Conservation (phyloP, 2,888 invertebrate genomes). For the Drosophila acutilabella region DNA sequence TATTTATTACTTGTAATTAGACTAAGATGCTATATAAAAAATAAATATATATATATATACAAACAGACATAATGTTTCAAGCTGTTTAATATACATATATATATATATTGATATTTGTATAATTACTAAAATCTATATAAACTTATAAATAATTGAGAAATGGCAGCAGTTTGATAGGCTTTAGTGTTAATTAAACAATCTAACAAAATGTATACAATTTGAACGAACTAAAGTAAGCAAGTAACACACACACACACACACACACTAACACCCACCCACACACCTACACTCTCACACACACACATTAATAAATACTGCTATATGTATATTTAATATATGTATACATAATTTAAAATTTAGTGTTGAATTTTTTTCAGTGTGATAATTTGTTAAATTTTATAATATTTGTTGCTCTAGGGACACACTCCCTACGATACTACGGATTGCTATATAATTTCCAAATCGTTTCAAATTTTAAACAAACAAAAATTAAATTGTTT, state of each 20-base stretch:
- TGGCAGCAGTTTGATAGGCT: conserved; percentile 63
- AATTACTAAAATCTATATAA: conserved; percentile 29
- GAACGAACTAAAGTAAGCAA: conserved; percentile 54
- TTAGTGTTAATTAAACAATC: conserved; percentile 45
- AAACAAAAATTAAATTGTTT: too few species aligned
- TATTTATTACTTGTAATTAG: conserved; percentile 72
- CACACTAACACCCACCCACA: conserved; percentile 1
- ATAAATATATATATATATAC: conserved; percentile 7
- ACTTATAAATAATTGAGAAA: conserved; percentile 15
- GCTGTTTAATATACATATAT: conserved; percentile 55
- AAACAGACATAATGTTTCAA: conserved; percentile 50
- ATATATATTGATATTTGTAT: conserved; percentile 49
- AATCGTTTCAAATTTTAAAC: conserved; percentile 25
- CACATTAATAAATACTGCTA: conserved; percentile 31
- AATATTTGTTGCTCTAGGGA: conserved; percentile 62
- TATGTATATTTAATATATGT: conserved; percentile 39
- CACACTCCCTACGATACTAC: conserved; percentile 27
- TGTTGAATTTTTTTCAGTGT: conserved; percentile 80
- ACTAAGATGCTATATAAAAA: conserved; percentile 44
- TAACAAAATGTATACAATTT: conserved; percentile 68
- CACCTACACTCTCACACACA: conserved; percentile 17
- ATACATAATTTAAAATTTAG: conserved; percentile 64
- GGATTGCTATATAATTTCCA: conserved; percentile 28
- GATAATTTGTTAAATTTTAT: conserved; percentile 79
- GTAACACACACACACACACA: conserved; percentile 34